Evolutionary conservation across 35 echinoderm and acorn worm genomes (phyloP).

Genomic region (Stichopus chloronotus): DNA sequence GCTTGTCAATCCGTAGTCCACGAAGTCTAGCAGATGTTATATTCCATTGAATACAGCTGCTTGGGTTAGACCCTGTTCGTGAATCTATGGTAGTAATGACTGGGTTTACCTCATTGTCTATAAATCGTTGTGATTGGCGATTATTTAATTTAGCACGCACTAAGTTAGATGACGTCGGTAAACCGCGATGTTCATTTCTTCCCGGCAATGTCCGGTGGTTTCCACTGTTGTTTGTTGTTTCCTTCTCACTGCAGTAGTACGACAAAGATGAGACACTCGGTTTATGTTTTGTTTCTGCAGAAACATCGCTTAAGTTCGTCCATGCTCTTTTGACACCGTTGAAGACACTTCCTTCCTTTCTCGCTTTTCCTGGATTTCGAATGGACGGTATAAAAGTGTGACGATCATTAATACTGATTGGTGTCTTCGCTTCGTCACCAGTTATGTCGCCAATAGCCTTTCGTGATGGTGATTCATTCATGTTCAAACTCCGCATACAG

Average conservation of each 20-base stretch:
- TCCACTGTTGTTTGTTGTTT: neutral
- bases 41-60: conserved; percentile 8
- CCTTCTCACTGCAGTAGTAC: neutral
- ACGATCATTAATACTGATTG: neutral
- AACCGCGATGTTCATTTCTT: neutral
- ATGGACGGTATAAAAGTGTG: neutral
- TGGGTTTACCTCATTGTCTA: conserved; percentile 2
- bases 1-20: neutral
- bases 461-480: neutral
- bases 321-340: conserved; percentile 19
- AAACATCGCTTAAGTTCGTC: neutral
- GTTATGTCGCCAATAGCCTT: neutral
- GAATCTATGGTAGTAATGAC: neutral
- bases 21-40: conserved; percentile 2
- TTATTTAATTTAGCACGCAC: neutral
- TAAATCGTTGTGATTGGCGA: neutral
- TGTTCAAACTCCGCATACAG: neutral
- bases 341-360: neutral
- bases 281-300: neutral
- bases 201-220: neutral
- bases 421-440: neutral
- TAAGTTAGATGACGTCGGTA: neutral
- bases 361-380: neutral
- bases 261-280: neutral
- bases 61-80: neutral